Evolutionary conservation across 2,113 vertebrate species (phyloP), one percentile per base, ranked within the genome.

Genomic region (Colistium nudipinnis): DNA sequence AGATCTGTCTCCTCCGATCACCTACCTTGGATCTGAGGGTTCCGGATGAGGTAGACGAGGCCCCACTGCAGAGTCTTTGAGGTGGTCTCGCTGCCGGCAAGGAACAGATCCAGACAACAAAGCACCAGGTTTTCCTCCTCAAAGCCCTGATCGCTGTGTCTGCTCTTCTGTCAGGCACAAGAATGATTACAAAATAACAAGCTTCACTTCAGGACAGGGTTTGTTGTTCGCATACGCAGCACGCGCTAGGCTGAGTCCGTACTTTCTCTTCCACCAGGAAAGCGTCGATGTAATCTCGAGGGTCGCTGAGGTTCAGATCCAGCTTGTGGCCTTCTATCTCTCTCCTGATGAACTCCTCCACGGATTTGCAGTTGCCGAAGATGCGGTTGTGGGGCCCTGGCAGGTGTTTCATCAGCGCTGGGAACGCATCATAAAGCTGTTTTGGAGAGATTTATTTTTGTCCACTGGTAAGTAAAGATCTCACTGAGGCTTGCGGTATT

Each of bases 41-140:
- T 90, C 41, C 87, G 94, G 88, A 93, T 94, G 87, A 96, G 94
- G 74, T 95, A 93, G 30, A 98, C 89, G 16, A 95, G 86, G 1
- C 93, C 93, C 96, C 96, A 98, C 77, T 96, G 95, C 57, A 98
- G 85, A 0, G 96, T 96, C 17, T 95, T 94, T 0, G 94, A 93
- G 0, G 94, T 95, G 41, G 96, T 97, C 81, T 98, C 97, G 1
- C 94, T 97, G 0, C 96, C 96, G 0, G 96, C 97, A 82, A 96
- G 89, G 75, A 97, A 93, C 75, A 98, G 89, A 88, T 98, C 96
- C 7, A 97, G 87, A 35, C 92, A 90, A 57, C 95, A 96, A 54
- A 95, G 90, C 24, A 95, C 75, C 63, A 95, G 31, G 74, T 97
- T 95, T 8, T 82, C 85, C 8, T 97, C 93, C 0, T 92, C 78